These are phyloP conservation scores for Cotesia vestalis DNA, from an alignment of 1,140 invertebrate species.

Conservation along the genomic window DNA sequence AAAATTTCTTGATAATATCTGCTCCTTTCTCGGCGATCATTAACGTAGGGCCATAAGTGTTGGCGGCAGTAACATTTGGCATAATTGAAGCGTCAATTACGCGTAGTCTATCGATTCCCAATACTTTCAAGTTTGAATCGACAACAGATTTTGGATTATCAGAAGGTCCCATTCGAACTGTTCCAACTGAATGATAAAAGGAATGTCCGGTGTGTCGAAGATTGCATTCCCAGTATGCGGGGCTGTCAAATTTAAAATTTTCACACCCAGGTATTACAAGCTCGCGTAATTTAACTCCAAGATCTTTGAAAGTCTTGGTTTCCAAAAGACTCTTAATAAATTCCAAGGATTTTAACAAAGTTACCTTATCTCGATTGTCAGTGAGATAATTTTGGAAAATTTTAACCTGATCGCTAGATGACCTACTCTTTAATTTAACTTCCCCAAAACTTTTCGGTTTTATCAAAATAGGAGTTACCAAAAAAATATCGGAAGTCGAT, in stretches of 20 bases:
- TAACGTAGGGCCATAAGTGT: slow-evolving; percentile 73
- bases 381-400: no score
- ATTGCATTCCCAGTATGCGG: slow-evolving; percentile 80
- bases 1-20: no score
- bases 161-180: slow-evolving; percentile 85
- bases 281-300: slow-evolving; percentile 70
- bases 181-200: slow-evolving; percentile 82
- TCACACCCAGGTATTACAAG: slow-evolving; percentile 73
- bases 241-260: slow-evolving; percentile 70
- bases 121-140: slow-evolving; percentile 71
- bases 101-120: slow-evolving; percentile 75
- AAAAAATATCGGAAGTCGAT: slow-evolving; percentile 68
- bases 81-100: slow-evolving; percentile 81
- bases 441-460: slow-evolving; percentile 78
- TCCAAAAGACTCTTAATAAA: slow-evolving; percentile 69
- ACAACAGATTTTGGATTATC: slow-evolving; percentile 76
- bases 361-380: slow-evolving; percentile 71
- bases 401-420: slow-evolving; percentile 80
- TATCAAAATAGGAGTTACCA: slow-evolving; percentile 64
- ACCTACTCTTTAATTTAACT: slow-evolving; percentile 71
- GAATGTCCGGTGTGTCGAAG: slow-evolving; percentile 74
- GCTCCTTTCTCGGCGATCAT: slow-evolving; percentile 78
- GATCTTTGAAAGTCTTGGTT: slow-evolving; percentile 69
- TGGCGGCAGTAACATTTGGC: slow-evolving; percentile 66
- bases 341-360: slow-evolving; percentile 73